Base-by-base conservation (phyloP, 2,888 invertebrate genomes). In the Heliconius cydno region DNA sequence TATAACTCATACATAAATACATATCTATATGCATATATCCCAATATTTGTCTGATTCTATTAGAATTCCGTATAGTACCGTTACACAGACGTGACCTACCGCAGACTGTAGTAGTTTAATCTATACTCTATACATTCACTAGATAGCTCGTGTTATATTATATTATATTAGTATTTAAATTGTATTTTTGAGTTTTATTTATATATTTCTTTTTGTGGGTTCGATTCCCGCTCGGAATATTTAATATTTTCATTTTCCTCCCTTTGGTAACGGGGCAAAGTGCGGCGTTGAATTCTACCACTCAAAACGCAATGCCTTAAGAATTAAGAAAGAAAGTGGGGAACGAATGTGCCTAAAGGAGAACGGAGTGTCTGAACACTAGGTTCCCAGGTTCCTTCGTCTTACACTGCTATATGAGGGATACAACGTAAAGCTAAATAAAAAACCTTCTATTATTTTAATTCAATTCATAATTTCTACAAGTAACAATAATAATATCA, bases 41-140 rank as follows among this genome's bases (percentile, higher is more conserved):
- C 22, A 73, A 57, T 60, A 73, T 57, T 73, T n/a, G 73, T 22
- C 13, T 12, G n/a, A 34, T 67, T 70, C n/a, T 60, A 75, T 63
- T 75, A 75, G 75, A 72, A 76, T 78, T 78, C 80, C 80, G 60
- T 67, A 52, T 25, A 57, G 63, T 80, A 67, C 78, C 76, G 70
- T 72, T 72, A 78, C 65, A 15, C 41, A 67, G 70, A 72, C 80
- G 76, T 80, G 80, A 78, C 80, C 80, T 80, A 80, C 80, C 80
- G 80, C 80, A 76, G 52, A n/a, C 67, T 52, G 66, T 60, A 60
- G 34, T 67, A 46, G 67, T 57, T 78, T 74, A 70, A 70, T 70
- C 70, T 70, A 41, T 74, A 73, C 52, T 38, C 34, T 38, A 67
- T 57, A 66, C 66, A 30, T 74, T 74, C 30, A 67, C 73, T 30